Base-by-base conservation (phyloP, 1,140 invertebrate genomes). In the Lineus longissimus region DNA sequence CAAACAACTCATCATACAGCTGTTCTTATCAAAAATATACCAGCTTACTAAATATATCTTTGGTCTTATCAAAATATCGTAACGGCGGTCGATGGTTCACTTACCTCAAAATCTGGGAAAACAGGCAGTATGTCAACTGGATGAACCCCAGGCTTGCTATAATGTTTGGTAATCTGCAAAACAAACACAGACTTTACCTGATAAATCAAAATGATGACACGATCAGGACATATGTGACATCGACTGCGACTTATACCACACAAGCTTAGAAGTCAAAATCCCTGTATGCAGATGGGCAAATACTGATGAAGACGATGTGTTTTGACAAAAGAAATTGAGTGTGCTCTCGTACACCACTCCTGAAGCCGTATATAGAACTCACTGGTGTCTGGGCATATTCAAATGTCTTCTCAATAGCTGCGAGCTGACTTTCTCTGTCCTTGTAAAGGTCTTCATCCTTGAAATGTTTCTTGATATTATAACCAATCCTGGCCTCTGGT, bases 361-460 rank as follows among this genome's bases (percentile, higher is more conserved):
- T n/a, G n/a, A n/a, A n/a, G n/a, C 9, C 2, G 30, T 1, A 22
- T 33, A 2, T 64, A 1, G 23, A 15, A 0, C 73, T 69, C 66
- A 83, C 74, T 29, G 71, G 66, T 62, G 70, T 87, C 75, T 93
- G 93, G 51, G 93, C 90, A 76, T 96, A 94, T 68, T 92, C 89
- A 85, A 99, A 99, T 15, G 96, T 99, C 80, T 96, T 96, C 71
- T 98, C 93, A 64, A 99, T 99, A 59, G 95, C 94, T 79, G 90
- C 90, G 72, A 99, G 95, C 84, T 99, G 97, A 81, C 93, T 94
- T 31, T 98, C 95, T 63, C 94, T 86, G 81, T 98, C 96, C 89
- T 97, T 93, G 74, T 97, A 98, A 15, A 97, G 80, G 54, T 92
- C 93, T 78, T 97, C 94, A 79, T 95, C 94, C 76, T 93, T 94